Conservation (phyloP, 2,113 vertebrate species). For the Limanda limanda region DNA sequence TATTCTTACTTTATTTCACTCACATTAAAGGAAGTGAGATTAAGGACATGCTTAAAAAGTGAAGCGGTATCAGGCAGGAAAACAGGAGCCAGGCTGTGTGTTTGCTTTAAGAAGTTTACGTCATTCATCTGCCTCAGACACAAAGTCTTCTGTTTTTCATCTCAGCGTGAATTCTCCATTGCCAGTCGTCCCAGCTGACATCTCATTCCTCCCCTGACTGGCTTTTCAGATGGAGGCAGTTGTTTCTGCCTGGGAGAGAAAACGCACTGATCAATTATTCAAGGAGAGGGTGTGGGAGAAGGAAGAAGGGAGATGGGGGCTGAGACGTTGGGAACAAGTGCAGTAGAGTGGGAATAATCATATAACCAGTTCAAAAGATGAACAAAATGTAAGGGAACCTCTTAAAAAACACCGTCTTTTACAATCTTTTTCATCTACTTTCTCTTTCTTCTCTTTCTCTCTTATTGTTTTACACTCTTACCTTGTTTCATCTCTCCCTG, state of each 20-base stretch:
- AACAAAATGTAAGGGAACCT: background rate
- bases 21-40: background rate
- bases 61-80: background rate
- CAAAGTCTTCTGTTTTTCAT: background rate
- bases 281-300: slow-evolving; percentile 59
- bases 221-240: slow-evolving; percentile 55
- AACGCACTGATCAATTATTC: slow-evolving; percentile 81
- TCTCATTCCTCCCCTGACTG: slow-evolving; percentile 45
- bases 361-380: slow-evolving; percentile 32
- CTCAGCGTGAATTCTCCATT: slow-evolving; percentile 26
- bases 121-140: slow-evolving; percentile 27
- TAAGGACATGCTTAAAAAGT: background rate
- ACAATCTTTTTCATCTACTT: background rate
- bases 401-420: background rate
- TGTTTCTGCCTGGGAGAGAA: slow-evolving; percentile 67
- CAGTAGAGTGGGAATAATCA: slow-evolving; percentile 31
- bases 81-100: background rate
- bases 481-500: background rate
- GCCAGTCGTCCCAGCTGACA: slow-evolving; percentile 35
- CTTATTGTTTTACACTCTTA: slow-evolving; percentile 10
- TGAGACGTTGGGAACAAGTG: slow-evolving; percentile 31
- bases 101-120: slow-evolving; percentile 29
- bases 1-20: background rate
- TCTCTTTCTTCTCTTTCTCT: background rate
- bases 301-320: slow-evolving; percentile 7